phyloP scores from a whole-genome alignment of 2,797 vertebrate genomes.

The Thalassophryne amazonica region DNA sequence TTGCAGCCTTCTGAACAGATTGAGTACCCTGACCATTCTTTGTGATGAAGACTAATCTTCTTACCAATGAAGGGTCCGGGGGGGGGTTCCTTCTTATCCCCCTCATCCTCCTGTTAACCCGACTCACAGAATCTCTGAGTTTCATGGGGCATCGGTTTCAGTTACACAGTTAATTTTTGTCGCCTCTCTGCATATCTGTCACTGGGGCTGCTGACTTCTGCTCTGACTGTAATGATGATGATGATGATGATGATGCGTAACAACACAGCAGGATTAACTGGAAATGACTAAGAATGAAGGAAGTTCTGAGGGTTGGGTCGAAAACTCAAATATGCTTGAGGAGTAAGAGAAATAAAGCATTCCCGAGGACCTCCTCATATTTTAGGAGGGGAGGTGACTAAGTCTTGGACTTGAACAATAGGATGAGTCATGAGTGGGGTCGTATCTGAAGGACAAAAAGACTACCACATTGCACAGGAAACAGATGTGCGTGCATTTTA shows the following conservation, averaged over 20 bases:
- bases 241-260: not conserved
- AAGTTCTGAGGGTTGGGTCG: conserved; percentile 6
- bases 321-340: conserved; percentile 23
- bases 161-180: conserved; percentile 8
- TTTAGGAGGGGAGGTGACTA: conserved; percentile 45
- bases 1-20: conserved; percentile 30
- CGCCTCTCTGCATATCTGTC: not conserved
- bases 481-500: conserved; percentile 56
- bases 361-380: conserved; percentile 54
- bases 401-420: conserved; percentile 57
- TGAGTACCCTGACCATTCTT: conserved; percentile 42
- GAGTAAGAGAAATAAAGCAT: conserved; percentile 29
- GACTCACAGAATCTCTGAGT: conserved; percentile 48
- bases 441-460: conserved; percentile 46
- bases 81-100: conserved; percentile 56
- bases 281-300: conserved; percentile 40
- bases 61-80: conserved; percentile 59
- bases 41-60: conserved; percentile 68
- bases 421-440: conserved; percentile 62
- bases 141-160: conserved; percentile 17
- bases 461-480: conserved; percentile 53
- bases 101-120: conserved; percentile 64
- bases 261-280: conserved; percentile 28
- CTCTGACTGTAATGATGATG: too few species aligned
- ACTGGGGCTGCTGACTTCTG: not conserved